Evolutionary conservation across 2,888 invertebrate species (phyloP).

Genomic region (Drosophila monieri): DNA sequence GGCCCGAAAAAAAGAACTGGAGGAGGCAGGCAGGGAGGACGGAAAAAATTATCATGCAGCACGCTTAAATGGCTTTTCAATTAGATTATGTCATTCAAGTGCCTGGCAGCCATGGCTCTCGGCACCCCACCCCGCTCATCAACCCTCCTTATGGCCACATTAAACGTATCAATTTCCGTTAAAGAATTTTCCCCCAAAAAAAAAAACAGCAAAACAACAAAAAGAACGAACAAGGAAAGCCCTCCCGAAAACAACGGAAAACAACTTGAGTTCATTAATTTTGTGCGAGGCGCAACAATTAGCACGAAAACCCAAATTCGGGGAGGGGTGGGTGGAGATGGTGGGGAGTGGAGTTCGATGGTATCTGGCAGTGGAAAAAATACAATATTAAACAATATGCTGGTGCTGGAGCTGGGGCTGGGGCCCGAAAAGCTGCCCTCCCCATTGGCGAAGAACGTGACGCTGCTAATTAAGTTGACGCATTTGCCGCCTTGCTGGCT

Average conservation of each 20-base stretch:
- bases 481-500: slow-evolving; percentile 64
- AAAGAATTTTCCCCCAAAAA: slow-evolving; percentile 57
- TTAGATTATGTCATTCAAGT: slow-evolving; percentile 78
- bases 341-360: slow-evolving; percentile 5
- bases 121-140: neutral
- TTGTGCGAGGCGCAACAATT: slow-evolving; percentile 78
- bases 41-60: slow-evolving; percentile 75
- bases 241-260: slow-evolving; percentile 62
- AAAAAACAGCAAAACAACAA: slow-evolving; percentile 12
- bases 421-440: neutral
- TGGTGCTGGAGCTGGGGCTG: slow-evolving; percentile 19
- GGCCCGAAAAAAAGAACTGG: neutral
- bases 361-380: slow-evolving; percentile 22
- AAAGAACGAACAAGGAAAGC: slow-evolving; percentile 23
- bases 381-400: slow-evolving; percentile 76
- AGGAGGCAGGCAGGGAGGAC: neutral
- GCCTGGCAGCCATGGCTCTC: slow-evolving; percentile 19
- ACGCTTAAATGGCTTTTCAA: slow-evolving; percentile 79
- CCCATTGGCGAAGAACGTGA: slow-evolving; percentile 62
- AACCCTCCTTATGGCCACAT: slow-evolving; percentile 29
- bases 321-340: slow-evolving; percentile 13
- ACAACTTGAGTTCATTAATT: slow-evolving; percentile 77
- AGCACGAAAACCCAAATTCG: slow-evolving; percentile 68
- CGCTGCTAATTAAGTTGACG: slow-evolving; percentile 79
- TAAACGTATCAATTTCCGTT: slow-evolving; percentile 76